Evolutionary conservation across 2,797 vertebrate genomes (phyloP).

Genomic region (Sebastolobus altivelis): DNA sequence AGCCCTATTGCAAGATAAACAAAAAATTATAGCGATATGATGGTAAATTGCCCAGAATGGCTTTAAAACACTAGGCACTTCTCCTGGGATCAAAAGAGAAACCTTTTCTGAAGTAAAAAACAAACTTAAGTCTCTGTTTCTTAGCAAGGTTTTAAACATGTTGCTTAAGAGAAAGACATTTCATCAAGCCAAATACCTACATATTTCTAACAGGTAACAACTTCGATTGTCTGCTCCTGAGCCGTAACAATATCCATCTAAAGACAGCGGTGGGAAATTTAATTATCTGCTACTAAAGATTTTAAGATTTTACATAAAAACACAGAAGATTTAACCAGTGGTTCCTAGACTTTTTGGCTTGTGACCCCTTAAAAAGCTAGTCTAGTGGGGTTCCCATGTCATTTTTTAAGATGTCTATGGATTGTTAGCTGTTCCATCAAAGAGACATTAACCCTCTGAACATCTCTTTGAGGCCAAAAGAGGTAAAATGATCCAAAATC

Average conservation of each 20-base stretch:
- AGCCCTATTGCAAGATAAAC: not conserved
- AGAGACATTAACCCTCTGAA: too few species aligned
- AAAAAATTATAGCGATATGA: not conserved
- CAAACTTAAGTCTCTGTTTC: not conserved
- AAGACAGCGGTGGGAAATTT: not conserved
- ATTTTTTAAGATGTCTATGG: too few species aligned
- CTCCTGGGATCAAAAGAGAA: not conserved
- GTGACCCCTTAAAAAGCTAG: not conserved
- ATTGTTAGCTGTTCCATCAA: too few species aligned
- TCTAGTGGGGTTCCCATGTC: not conserved
- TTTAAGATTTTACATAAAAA: not conserved
- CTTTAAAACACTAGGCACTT: not conserved
- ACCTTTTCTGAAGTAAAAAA: not conserved
- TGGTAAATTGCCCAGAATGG: not conserved
- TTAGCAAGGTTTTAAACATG: not conserved
- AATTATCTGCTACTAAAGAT: not conserved
- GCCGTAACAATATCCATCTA: not conserved
- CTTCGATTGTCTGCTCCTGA: not conserved
- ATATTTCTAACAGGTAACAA: not conserved
- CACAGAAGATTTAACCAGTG: not conserved
- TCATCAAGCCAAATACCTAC: not conserved
- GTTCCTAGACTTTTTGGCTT: not conserved
- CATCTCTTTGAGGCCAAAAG: not conserved
- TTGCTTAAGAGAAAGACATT: not conserved
- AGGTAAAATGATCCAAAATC: not conserved